phyloP scores from a whole-genome alignment of 2,888 invertebrate genomes.

The Eupithecia inturbata region DNA sequence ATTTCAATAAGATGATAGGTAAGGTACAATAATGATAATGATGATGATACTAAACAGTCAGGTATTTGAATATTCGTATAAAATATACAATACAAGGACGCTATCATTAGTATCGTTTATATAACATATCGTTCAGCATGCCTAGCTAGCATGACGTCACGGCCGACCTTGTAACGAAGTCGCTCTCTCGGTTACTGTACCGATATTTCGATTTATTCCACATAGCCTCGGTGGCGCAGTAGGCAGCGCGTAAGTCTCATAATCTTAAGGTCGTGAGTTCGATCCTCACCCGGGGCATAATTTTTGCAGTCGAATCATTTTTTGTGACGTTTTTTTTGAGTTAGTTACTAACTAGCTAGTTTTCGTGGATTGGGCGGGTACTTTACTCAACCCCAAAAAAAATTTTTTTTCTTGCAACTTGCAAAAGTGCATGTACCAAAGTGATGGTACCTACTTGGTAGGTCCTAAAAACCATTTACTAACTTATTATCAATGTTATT shows the following conservation, averaged over 20 bases:
- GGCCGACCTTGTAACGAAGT: constrained; percentile 18
- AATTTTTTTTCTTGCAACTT: too few relatives aligned
- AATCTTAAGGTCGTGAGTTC: constrained; percentile 98
- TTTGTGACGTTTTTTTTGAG: not conserved
- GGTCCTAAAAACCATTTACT: too few relatives aligned
- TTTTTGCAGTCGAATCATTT: constrained; percentile 86
- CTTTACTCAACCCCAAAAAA: too few relatives aligned
- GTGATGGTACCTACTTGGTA: too few relatives aligned
- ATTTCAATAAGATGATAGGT: too few relatives aligned
- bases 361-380: too few relatives aligned
- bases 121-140: constrained; percentile 17
- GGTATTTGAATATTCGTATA: not conserved
- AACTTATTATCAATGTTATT: too few relatives aligned
- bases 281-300: constrained; percentile 95
- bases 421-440: too few relatives aligned
- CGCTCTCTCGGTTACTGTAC: not conserved
- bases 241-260: constrained; percentile 93
- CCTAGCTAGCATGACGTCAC: constrained; percentile 19
- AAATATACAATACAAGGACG: not conserved
- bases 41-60: too few relatives aligned
- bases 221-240: constrained; percentile 56
- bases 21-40: too few relatives aligned
- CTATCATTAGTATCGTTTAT: not conserved
- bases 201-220: not conserved
- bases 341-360: not conserved